A percentile compares a stretch with the other conserved stretches of the same genome.
These are phyloP conservation scores for Microctonus aethiopoides DNA, from an alignment of 2,888 invertebrate species.

Conservation along the genomic window DNA sequence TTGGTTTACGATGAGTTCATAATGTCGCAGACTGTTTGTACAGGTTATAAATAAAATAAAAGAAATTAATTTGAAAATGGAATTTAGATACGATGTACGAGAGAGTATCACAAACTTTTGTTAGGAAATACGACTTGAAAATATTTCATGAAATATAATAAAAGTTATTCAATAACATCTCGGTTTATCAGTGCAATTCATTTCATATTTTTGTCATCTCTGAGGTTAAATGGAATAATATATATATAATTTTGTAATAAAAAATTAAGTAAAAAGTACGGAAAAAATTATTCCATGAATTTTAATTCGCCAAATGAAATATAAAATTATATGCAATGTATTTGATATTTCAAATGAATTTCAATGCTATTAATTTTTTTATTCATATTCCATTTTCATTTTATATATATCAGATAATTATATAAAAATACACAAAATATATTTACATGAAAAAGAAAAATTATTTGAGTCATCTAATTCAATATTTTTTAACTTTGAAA, in stretches of 20 bases:
- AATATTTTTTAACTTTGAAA: not conserved
- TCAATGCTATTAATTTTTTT: not conserved
- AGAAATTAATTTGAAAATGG: too few species aligned
- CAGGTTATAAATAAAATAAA: conserved; percentile 28
- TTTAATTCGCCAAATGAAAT: not conserved
- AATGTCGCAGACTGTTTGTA: conserved; percentile 25
- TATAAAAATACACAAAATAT: not conserved
- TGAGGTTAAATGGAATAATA: not conserved
- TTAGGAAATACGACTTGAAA: conserved; percentile 33
- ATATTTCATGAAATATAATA: conserved; percentile 1
- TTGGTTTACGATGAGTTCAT: not conserved
- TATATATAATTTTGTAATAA: not conserved
- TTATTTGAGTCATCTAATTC: not conserved
- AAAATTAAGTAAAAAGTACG: not conserved
- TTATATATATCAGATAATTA: not conserved
- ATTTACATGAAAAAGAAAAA: not conserved
- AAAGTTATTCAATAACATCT: not conserved
- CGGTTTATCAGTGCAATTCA: not conserved
- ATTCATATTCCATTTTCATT: not conserved
- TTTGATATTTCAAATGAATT: not conserved
- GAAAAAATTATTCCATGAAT: not conserved
- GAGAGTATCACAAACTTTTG: conserved; percentile 13
- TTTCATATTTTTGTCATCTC: conserved; percentile 17
- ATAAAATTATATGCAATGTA: not conserved
- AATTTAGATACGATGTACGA: not conserved